phyloP scores from a whole-genome alignment of 1,140 invertebrate species.

The Formica exsecta region DNA sequence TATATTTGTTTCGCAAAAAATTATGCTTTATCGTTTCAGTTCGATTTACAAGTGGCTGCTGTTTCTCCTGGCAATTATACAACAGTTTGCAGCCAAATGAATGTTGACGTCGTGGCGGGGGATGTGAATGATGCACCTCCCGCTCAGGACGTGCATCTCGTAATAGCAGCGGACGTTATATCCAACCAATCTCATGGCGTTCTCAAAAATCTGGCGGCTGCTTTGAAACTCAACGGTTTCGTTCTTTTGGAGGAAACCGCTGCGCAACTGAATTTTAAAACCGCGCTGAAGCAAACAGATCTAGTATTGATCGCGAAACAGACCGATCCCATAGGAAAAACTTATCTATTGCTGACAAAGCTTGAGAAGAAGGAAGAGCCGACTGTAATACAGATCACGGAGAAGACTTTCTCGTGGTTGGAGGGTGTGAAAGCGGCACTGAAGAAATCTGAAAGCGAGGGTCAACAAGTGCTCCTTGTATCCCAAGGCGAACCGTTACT shows the following conservation, averaged over 20 bases:
- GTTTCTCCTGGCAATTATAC: conserved; percentile 83
- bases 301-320: conserved; percentile 88
- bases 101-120: conserved; percentile 88
- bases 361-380: conserved; percentile 84
- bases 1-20: not conserved
- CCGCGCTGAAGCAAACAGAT: conserved; percentile 77
- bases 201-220: conserved; percentile 88
- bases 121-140: conserved; percentile 87
- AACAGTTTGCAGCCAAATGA: conserved; percentile 86
- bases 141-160: conserved; percentile 90
- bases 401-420: conserved; percentile 93
- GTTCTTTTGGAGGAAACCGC: conserved; percentile 92
- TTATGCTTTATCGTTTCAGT: conserved; percentile 66
- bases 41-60: conserved; percentile 82
- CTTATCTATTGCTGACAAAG: conserved; percentile 88
- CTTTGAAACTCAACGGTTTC: conserved; percentile 91
- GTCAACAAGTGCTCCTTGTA: conserved; percentile 90
- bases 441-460: conserved; percentile 87
- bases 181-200: conserved; percentile 78
- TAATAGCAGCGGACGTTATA: conserved; percentile 89
- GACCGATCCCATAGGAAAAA: conserved; percentile 86
- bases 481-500: conserved; percentile 89
- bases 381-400: conserved; percentile 88
- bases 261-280: conserved; percentile 83
- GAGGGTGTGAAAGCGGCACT: conserved; percentile 91